phyloP scores from a whole-genome alignment of 2,113 vertebrate species.

The Sylvietta virens region DNA sequence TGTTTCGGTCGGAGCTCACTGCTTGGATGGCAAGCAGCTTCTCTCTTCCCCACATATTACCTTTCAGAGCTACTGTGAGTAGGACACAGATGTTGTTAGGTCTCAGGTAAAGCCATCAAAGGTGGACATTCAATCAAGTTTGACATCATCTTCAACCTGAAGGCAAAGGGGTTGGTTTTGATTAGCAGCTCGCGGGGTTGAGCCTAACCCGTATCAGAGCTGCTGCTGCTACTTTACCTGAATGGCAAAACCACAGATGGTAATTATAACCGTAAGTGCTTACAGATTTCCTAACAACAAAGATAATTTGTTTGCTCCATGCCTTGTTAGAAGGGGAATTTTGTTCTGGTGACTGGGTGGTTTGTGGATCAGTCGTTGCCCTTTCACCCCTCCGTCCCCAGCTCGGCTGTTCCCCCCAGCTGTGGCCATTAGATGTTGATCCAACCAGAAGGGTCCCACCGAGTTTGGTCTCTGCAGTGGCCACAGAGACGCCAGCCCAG shows the following conservation, averaged over 20 bases:
- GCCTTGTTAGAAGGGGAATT: constrained; percentile 74
- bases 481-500: neutral
- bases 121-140: constrained; percentile 58
- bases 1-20: neutral
- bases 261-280: constrained; percentile 78
- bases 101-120: constrained; percentile 62
- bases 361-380: constrained; percentile 60
- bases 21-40: neutral
- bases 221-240: constrained; percentile 71
- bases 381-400: constrained; percentile 66
- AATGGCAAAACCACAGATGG: constrained; percentile 70
- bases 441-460: neutral
- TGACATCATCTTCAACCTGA: constrained; percentile 67
- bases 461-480: neutral
- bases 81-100: constrained; percentile 58
- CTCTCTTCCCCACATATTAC: constrained; percentile 34
- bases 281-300: constrained; percentile 79
- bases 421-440: constrained; percentile 54
- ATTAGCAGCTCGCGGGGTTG: constrained; percentile 60
- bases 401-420: constrained; percentile 23
- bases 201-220: constrained; percentile 46
- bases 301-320: constrained; percentile 79
- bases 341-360: constrained; percentile 70
- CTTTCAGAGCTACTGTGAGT: constrained; percentile 68
- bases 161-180: constrained; percentile 70